A percentile compares a stretch with the other conserved stretches of the same genome.
Evolutionary conservation across 2,113 vertebrate genomes (phyloP).

Genomic region (Lathamus discolor): DNA sequence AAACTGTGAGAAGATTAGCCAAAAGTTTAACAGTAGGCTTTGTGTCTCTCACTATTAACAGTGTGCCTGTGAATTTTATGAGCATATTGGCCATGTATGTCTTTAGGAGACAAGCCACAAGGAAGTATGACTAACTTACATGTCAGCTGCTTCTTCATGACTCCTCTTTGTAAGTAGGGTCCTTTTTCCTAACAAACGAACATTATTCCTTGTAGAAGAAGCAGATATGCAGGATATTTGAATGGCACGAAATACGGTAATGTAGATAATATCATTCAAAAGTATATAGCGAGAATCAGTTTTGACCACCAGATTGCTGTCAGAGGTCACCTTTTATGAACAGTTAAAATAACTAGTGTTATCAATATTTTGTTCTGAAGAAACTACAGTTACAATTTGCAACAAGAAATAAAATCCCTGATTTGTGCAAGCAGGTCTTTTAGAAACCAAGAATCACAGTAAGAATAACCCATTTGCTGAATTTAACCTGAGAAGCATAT

Average conservation of each 20-base stretch:
- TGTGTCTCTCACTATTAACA: neutral
- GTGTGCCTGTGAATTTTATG: neutral
- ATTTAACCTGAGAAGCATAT: neutral
- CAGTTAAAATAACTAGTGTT: neutral
- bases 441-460: neutral
- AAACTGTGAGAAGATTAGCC: neutral
- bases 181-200: neutral
- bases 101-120: slow-evolving; percentile 22
- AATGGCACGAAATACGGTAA: neutral
- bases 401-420: neutral
- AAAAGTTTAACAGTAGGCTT: neutral
- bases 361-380: neutral
- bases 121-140: slow-evolving; percentile 55
- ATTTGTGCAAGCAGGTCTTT: neutral
- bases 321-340: neutral
- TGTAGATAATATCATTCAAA: neutral
- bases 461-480: neutral
- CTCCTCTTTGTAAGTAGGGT: neutral
- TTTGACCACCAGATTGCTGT: neutral
- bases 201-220: neutral
- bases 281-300: neutral
- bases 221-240: neutral
- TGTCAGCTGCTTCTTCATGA: slow-evolving; percentile 30
- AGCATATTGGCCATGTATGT: slow-evolving; percentile 29
- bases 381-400: neutral